Base-by-base conservation (phyloP, 2,888 invertebrate genomes). In the Nomada hirtipes region DNA sequence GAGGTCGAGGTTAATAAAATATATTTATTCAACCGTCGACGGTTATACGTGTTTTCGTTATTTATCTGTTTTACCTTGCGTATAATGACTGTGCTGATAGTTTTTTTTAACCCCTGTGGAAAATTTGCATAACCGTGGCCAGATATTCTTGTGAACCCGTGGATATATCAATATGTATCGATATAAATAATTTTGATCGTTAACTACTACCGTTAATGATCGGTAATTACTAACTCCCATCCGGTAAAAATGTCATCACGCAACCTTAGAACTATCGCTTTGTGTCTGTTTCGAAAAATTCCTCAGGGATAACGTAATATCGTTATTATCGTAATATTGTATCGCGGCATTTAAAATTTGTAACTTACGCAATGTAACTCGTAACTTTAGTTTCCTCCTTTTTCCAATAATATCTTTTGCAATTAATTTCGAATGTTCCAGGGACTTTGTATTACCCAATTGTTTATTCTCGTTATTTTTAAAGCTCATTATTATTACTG, bases 1-100 rank as follows among this genome's bases (percentile, higher is more conserved):
- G 55, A 76, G 26, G 23, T 61, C 42, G 50, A 78, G 68, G 68
- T 76, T 76, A 70, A 52, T 53, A 29, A 53, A 60, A 61, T 18
- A 1, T 13, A 1, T 13, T 59, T 52, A 11, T 4, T n/a, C 36
- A 36, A 42, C 23, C 2, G 13, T 1, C 11, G 15, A 59, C 36
- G 57, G 18, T 10, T 20, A 20, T 0, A 47, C 15, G 9, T 20
- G 7, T 42, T 53, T 20, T 18, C 18, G 2, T 23, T 47, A 26
- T 52, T 68, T 9, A 18, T 13, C 18, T 4, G 26, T 47, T 11
- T 36, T 60, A 4, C 52, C 20, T 55, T n/a, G 10, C 2, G 13
- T 60, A 36, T 7, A 20, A n/a, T 23, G 18, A 2, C 29, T 4
- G 53, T 10, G 20, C n/a, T 20, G 4, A 44, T 57, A 20, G 36